Base-by-base conservation (phyloP, 1,140 invertebrate genomes). In the Aphaenogaster floridana region DNA sequence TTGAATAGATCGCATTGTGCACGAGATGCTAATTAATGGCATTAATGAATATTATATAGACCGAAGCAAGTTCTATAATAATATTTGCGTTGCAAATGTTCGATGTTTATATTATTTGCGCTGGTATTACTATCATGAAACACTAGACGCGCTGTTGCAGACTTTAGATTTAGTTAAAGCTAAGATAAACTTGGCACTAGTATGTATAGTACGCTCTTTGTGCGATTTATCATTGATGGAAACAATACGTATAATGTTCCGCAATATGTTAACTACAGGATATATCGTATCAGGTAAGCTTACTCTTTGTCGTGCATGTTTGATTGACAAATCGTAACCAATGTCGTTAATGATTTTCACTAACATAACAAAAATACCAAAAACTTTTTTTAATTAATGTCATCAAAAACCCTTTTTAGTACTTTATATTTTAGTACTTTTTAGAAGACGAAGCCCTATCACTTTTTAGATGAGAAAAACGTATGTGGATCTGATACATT, bases 71-170 rank as follows among this genome's bases (percentile, higher is more conserved):
- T 84, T 69, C 45, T 68, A 52, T 36, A 48, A 84, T 59, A 83
- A 74, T 83, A 84, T 84, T 74, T 74, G n/a, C 15, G 3, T 42
- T 50, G 42, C n/a, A 63, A 74, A 76, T 15, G 42, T 71, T 71
- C 15, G 15, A 45, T 28, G 36, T 76, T 84, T 84, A 74, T 48
- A 28, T 80, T 80, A 71, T 84, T 48, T 74, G 69, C 17, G 36
- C 17, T 21, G 21, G 2, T 72, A 39, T 54, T 68, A 59, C 21
- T 72, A 61, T 48, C 17, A 17, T 8, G 42, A n/a, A 17, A 50
- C 15, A 11, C 54, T 48, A 61, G 52, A 84, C 5, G 42, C 48
- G n/a, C 15, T 50, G 13, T 5, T 61, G 13, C 69, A 7, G 42
- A 63, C 42, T 74, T 48, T 15, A 42, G 66, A 57, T 28, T 81